These are phyloP conservation scores for Montipora sp. DNA, from an alignment of 64 coral and sea anemone species.

Conservation along the genomic window DNA sequence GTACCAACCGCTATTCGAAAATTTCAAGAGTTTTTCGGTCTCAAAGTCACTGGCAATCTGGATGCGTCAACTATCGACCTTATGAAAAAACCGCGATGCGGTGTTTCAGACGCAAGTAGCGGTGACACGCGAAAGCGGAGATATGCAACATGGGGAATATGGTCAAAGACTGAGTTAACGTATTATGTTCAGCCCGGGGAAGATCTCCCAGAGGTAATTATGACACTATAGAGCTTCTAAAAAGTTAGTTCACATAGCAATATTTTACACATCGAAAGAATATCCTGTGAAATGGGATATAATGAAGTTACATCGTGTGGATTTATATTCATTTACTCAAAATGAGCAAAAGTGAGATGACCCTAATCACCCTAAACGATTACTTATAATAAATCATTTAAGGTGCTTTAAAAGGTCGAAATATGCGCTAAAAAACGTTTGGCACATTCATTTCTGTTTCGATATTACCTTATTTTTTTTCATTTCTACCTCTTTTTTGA, in stretches of 20 bases:
- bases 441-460: no score
- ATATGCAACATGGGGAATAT: not conserved
- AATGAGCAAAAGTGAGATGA: no score
- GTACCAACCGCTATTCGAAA: slow-evolving; percentile 66
- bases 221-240: not conserved
- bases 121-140: not conserved
- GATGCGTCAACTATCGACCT: slow-evolving; percentile 56
- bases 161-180: slow-evolving; percentile 6
- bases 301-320: no score
- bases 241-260: not conserved
- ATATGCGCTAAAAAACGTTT: no score
- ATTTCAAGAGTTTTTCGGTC: slow-evolving; percentile 77
- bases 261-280: no score
- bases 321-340: no score
- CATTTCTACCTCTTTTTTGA: no score
- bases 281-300: no score
- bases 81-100: slow-evolving; percentile 88
- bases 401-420: no score
- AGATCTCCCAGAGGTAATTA: slow-evolving; percentile 10
- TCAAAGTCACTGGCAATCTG: slow-evolving; percentile 66
- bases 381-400: no score
- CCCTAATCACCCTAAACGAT: no score
- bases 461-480: no score
- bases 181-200: slow-evolving; percentile 45
- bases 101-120: slow-evolving; percentile 57